Base-by-base conservation (phyloP, 2,888 invertebrate genomes). In the Diarsia brunnea region DNA sequence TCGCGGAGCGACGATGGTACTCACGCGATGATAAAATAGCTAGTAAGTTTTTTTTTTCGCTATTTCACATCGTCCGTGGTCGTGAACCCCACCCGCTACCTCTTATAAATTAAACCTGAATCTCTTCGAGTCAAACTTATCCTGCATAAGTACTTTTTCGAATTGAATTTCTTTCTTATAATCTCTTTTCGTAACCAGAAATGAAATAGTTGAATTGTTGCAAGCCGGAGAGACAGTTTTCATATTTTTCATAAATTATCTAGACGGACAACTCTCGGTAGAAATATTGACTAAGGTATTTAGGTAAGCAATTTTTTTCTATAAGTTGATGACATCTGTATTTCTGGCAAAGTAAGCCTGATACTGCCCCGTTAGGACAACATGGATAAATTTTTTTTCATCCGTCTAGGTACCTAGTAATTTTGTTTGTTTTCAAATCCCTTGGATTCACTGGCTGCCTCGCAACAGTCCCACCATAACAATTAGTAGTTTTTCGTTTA, bases 91-190 rank as follows among this genome's bases (percentile, higher is more conserved):
- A 0, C 0, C 43, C 74, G 78, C 76, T 71, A 38, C 7, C 61
- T 58, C 76, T 53, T 72, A 21, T 60, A 14, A 69, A 49, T 81
- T 73, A 31, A 14, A 16, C 47, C 43, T 47, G 3, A 68, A 38
- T 31, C 49, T 64, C 65, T 58, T 14, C 14, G 11, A 27, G 8
- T 49, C 24, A 24, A 69, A 78, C 61, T 76, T 80, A 86, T 74
- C 69, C 49, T 60, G 53, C 63, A 63, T 53, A 79, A 75, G 58
- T 73, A 69, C n/a, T 74, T 82, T 66, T 70, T 55, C 55, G 43
- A 81, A 83, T 83, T 78, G 75, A 79, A 79, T 87, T 76, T 78
- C 79, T 53, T 69, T 55, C 51, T 69, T 27, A 75, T 84, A 80
- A 82, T 76, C 69, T 65, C 21, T 67, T 77, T 60, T 43, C 38